Base-by-base conservation (phyloP, 1,140 invertebrate species). In the Heliconius himera region DNA sequence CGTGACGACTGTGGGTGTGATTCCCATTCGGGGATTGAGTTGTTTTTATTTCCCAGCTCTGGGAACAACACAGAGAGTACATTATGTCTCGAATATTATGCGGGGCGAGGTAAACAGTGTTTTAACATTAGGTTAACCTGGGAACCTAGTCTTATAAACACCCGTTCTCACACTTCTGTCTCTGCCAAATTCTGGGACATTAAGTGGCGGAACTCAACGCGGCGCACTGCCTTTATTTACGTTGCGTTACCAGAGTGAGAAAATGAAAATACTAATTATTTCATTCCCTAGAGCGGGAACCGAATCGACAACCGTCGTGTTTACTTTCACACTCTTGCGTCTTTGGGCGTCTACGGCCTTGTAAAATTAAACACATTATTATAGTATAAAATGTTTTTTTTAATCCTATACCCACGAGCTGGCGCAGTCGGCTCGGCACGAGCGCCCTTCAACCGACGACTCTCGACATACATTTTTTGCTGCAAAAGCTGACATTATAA, bases 381-480 rank as follows among this genome's bases (percentile, higher is more conserved):
- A 20, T 51, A 2, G 5, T 46, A 46, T 46, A 16, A 46, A 46
- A 46, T 16, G 41, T 16, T 46, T 4, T 46, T 41, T 51, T 51
- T n/a, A n/a, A 20, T 18, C 1, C 5, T 51, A 51, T 51, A 51
- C 20, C 8, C 13, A 1, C 29, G 33, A 46, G 22, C 22, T 54
- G 46, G 73, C 49, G 4, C 73, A 46, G 20, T 46, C 41, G 72
- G 9, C 72, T 38, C 46, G 46, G 26, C 29, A 54, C 73, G 73
- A 74, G 73, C 73, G 73, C 49, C 18, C 46, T 49, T 26, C 18
- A 22, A 29, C 8, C 26, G 26, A 51, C 73, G 73, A 74, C 46
- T 33, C 73, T 74, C 29, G 73, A 74, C 73, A 22, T 54, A 54
- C 22, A 66, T 66, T 66, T 66, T 66, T 66, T 66, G 60, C 60